These are phyloP conservation scores for Kryphioiulus occultus DNA, from an alignment of 2,888 invertebrate species.

Conservation along the genomic window DNA sequence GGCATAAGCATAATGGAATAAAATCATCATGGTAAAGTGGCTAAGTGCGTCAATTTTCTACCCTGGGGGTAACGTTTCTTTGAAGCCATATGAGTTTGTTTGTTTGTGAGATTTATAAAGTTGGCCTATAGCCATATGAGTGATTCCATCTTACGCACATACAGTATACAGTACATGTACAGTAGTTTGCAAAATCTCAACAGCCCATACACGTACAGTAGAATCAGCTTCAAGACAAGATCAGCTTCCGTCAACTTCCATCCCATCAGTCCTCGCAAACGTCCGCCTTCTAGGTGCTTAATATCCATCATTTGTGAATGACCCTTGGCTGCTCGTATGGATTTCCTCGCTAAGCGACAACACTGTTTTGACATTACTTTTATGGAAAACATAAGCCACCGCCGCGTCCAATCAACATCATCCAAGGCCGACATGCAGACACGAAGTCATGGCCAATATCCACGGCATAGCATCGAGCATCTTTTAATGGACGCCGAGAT, in stretches of 20 bases:
- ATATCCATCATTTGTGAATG: background rate
- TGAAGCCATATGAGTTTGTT: no score
- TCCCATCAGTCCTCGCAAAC: background rate
- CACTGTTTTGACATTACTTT: background rate
- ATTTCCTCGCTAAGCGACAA: background rate
- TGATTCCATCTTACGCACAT: no score
- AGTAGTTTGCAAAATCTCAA: no score
- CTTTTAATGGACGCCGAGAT: background rate
- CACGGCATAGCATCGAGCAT: background rate
- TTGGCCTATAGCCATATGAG: no score
- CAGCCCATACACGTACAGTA: no score
- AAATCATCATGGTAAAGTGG: no score
- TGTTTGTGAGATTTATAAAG: no score
- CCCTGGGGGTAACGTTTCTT: no score
- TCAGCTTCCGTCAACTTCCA: background rate
- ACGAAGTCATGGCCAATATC: background rate
- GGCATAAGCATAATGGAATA: no score
- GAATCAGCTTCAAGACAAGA: no score
- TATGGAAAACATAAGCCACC: constrained; percentile 1
- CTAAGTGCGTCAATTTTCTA: no score
- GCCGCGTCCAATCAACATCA: background rate
- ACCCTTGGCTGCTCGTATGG: background rate
- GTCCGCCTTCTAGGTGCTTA: background rate
- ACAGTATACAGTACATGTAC: no score
- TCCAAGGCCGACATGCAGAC: background rate